Conservation (phyloP, 2,113 vertebrate species). For the Protomyctophum bolini region DNA sequence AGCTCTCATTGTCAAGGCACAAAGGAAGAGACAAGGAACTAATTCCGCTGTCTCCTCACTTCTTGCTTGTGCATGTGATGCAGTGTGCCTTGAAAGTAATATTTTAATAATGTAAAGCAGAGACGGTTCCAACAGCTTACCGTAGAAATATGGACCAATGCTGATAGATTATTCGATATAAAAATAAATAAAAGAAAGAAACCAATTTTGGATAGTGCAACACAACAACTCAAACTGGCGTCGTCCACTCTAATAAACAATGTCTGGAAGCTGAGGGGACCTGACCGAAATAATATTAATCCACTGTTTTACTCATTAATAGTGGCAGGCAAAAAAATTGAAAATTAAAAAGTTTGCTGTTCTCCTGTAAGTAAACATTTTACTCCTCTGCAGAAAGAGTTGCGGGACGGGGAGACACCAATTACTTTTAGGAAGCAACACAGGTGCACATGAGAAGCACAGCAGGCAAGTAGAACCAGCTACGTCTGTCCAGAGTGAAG, state of each 20-base stretch:
- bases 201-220: background rate
- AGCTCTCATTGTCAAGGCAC: conserved; percentile 24
- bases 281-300: conserved; percentile 16
- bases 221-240: conserved; percentile 12
- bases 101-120: conserved; percentile 37
- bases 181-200: no score
- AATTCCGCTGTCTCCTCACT: conserved; percentile 14
- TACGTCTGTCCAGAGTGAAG: no score
- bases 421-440: background rate
- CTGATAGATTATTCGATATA: no score
- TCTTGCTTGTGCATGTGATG: conserved; percentile 29
- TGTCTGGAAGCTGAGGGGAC: conserved; percentile 28
- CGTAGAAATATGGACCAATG: no score
- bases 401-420: background rate
- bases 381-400: background rate
- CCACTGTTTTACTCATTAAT: conserved; percentile 10
- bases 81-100: conserved; percentile 37
- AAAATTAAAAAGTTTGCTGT: background rate
- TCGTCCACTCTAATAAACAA: conserved; percentile 19
- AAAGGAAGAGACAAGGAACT: conserved; percentile 19
- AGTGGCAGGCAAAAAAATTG: background rate
- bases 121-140: conserved; percentile 19
- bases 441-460: background rate
- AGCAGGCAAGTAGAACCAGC: no score
- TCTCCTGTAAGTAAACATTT: conserved; percentile 41